A percentile compares a stretch with the other conserved stretches of the same genome.
phyloP scores from a whole-genome alignment of 2,888 invertebrate species.

The Xanthorhoe designata region DNA sequence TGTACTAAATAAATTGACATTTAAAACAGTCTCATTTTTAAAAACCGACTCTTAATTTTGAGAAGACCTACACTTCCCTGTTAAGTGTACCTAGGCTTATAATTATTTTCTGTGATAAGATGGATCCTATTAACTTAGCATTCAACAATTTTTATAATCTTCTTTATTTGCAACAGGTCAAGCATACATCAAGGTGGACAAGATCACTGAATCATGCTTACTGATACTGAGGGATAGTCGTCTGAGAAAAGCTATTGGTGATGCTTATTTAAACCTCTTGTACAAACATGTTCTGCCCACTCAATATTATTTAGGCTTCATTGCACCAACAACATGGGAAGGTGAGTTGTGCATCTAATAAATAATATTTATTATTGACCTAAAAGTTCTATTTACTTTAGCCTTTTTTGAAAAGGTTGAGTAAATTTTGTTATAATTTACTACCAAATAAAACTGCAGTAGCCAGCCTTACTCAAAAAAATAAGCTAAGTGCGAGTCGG shows the following conservation, averaged over 20 bases:
- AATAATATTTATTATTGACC: background rate
- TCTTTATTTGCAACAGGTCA: slow-evolving; percentile 51
- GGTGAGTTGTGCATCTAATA: too few relatives aligned
- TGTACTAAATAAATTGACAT: too few relatives aligned
- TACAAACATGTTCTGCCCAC: slow-evolving; percentile 82
- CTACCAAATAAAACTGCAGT: too few relatives aligned
- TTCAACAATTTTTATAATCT: background rate
- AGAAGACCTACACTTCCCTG: too few relatives aligned
- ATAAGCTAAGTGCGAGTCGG: too few relatives aligned
- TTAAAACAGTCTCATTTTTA: too few relatives aligned
- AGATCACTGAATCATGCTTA: slow-evolving; percentile 68
- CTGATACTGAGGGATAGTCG: slow-evolving; percentile 68
- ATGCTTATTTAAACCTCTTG: slow-evolving; percentile 84
- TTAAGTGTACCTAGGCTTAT: too few relatives aligned
- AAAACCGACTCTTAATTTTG: too few relatives aligned
- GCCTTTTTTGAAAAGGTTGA: background rate
- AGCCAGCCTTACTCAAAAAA: too few relatives aligned
- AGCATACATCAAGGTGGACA: slow-evolving; percentile 72
- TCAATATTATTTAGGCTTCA: slow-evolving; percentile 78
- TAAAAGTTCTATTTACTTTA: background rate
- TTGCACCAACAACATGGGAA: slow-evolving; percentile 84
- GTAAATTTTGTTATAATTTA: too few relatives aligned
- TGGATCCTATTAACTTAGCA: background rate
- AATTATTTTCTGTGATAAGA: too few relatives aligned
- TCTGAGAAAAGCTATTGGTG: slow-evolving; percentile 68